phyloP scores from a whole-genome alignment of 2,888 invertebrate genomes.

The Pristionchus japonicus region DNA sequence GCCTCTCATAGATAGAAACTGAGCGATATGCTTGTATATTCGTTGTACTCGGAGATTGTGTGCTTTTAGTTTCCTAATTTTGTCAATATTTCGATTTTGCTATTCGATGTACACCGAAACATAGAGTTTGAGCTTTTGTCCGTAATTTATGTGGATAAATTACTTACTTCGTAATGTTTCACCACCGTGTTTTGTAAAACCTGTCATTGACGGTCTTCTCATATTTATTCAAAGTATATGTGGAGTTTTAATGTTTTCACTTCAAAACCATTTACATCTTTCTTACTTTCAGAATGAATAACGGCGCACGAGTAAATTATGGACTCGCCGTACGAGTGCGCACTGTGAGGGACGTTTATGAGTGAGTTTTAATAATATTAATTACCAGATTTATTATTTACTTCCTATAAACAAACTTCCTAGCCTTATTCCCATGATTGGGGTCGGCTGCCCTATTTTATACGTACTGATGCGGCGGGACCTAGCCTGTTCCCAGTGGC shows the following conservation, averaged over 20 bases:
- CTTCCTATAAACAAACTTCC: too few relatives aligned
- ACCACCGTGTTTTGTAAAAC: not conserved
- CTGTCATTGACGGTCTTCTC: not conserved
- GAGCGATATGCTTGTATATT: not conserved
- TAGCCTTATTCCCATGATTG: too few relatives aligned
- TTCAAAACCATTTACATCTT: not conserved
- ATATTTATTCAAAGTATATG: too few relatives aligned
- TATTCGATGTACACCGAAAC: too few relatives aligned
- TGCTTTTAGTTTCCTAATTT: not conserved
- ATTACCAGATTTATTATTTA: too few relatives aligned
- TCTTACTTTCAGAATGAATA: not conserved
- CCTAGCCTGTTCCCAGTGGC: too few relatives aligned
- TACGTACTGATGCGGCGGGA: too few relatives aligned
- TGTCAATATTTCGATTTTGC: not conserved
- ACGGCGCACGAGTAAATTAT: not conserved
- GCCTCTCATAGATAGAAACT: not conserved
- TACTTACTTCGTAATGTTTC: not conserved
- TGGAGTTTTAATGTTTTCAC: too few relatives aligned
- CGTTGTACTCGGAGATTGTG: not conserved
- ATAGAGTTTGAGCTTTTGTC: too few relatives aligned
- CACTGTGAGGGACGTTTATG: not conserved
- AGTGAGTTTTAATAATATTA: too few relatives aligned
- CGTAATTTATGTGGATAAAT: not conserved
- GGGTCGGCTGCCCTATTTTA: too few relatives aligned
- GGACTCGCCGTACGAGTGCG: not conserved